Evolutionary conservation across 2,797 vertebrate genomes (phyloP), one percentile per base, ranked within the genome.

Genomic region (Percopsis omiscomaycus): DNA sequence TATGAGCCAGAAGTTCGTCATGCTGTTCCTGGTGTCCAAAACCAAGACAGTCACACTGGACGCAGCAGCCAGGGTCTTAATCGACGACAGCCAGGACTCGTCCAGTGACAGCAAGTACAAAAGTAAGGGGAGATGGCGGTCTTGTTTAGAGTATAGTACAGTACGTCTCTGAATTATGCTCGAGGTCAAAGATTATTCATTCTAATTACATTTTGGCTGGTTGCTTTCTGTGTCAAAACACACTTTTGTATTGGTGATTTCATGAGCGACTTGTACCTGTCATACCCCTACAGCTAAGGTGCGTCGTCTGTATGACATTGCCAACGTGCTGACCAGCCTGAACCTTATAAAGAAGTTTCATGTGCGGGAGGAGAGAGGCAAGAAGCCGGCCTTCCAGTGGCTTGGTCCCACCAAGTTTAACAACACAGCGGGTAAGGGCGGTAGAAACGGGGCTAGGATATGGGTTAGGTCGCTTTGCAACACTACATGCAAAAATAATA

Each of bases 1-100:
- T 83, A 97, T 98, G 96, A 98, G 96, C 85, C 95, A 97, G 88
- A 98, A 97, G 88, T 98, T 98, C 72, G 96, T 98, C 86, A 98
- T 96, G 95, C 90, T 98, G 45, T 97, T 98, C 91, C 94, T 98
- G 60, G 95, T 96, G 78, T 98, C 96, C 66, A 94, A 92, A 84
- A 95, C 95, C 29, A 95, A 93, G 86, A 94, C 91, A 0, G 94
- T 98, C 28, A 96, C 95, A 30, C 89, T 98, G 77, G 96, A 97
- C 29, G 81, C 93, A 0, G 96, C 96, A 2, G 96, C 96, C 48
- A 96, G 95, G 82, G 94, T 96, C 83, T 88, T 98, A 64, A 98
- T 98, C 67, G 94, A 97, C 83, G 95, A 96, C 79, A 93, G 94
- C 11, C 95, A 94, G 75, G 95, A 96, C 74, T 86, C 90, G 0